These are phyloP conservation scores for Trichomycterus rosablanca DNA, from an alignment of 2,113 vertebrate genomes.

Conservation along the genomic window DNA sequence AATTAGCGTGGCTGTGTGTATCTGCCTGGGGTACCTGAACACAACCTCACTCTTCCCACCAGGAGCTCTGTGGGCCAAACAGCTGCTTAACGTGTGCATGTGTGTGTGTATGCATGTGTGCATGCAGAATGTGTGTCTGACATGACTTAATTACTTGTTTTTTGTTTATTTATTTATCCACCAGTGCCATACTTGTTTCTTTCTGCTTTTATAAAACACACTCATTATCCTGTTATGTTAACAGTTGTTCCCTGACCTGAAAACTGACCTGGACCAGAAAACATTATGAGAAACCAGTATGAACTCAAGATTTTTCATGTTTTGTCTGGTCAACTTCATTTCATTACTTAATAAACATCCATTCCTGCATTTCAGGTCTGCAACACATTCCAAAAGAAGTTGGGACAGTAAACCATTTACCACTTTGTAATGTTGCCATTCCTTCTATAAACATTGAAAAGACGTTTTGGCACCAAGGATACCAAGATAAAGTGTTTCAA, in stretches of 20 bases:
- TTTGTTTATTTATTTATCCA: conserved; percentile 33
- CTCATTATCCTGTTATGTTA: neutral
- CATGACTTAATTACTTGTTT: conserved; percentile 41
- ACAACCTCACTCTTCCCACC: conserved; percentile 23
- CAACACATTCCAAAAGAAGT: no score
- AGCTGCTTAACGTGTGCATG: conserved; percentile 41
- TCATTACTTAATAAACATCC: no score
- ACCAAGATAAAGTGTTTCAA: no score
- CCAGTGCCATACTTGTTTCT: conserved; percentile 6
- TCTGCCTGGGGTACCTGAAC: conserved; percentile 48
- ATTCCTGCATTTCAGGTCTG: no score
- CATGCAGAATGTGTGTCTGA: conserved; percentile 11
- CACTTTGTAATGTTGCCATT: no score
- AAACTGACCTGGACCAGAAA: neutral
- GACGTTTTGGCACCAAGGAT: no score
- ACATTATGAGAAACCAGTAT: no score
- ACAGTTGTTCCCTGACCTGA: neutral
- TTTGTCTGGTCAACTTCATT: no score
- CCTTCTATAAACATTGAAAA: no score
- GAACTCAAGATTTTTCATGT: no score
- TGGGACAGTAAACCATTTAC: no score
- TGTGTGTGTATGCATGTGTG: conserved; percentile 3
- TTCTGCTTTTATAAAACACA: no score
- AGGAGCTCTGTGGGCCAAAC: conserved; percentile 39
- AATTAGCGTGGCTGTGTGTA: conserved; percentile 45